Evolutionary conservation across 53 echinoderm and acorn worm genomes (phyloP), one percentile per base, ranked within the genome.

Genomic region (Patiria pectinifera): DNA sequence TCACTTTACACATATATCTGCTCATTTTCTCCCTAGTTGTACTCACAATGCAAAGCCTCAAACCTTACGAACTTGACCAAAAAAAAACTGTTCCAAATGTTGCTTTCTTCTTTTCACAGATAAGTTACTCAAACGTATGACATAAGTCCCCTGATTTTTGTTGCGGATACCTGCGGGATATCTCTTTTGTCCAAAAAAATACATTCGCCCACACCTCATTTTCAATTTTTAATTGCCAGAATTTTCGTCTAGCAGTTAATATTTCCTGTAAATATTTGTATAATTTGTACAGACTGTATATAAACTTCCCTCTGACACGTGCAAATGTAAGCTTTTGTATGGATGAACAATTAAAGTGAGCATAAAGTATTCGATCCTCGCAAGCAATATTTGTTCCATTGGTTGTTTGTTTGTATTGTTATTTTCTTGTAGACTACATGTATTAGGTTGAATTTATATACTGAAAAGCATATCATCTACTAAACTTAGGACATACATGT

Each of bases 261-360:
- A 82, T 59, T 58, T 82, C 80, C 48, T 82, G 82, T 82, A 82
- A 16, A 18, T 14, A 69, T 74, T 22, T 74, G 74, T 74, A 79
- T 45, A 15, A 45, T 25, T 47, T 79, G 80, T 79, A 79, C 25
- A 24, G 11, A 81, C 15, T 19, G 23, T 81, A 48, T 47, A 47
- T 81, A 25, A 18, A 71, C 86, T 72, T 48, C 53, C 49, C 72
- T 45, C 74, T 71, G 86, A 86, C 48, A 48, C 53, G 86, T 86
- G 86, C 86, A 86, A 86, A 72, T 86, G 19, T 44, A 45, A 86
- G n/a, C n/a, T 86, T 86, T 86, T 86, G 86, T 86, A 86, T 86
- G 47, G 45, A 86, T 71, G 62, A 15, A 86, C 72, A 86, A 48
- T 46, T 69, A 86, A 86, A 48, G n/a, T 8, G 22, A 49, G 21